Evolutionary conservation across 2,797 vertebrate species (phyloP).

Genomic region (Saxicola maurus): DNA sequence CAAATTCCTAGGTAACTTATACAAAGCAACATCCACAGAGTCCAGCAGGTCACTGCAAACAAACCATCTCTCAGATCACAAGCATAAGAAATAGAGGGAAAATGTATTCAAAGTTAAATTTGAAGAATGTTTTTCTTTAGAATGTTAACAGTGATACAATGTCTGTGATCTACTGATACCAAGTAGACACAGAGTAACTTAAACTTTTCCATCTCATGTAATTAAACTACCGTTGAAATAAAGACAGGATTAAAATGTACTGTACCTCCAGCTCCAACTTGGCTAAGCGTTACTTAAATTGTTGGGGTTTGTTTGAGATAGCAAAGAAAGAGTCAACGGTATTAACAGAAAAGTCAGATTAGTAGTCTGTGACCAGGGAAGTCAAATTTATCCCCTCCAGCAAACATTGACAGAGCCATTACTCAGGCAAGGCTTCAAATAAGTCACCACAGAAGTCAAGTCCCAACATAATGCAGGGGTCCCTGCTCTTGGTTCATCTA

Average conservation of each 20-base stretch:
- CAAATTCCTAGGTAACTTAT: background rate
- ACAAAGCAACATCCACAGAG: background rate
- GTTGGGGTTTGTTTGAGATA: background rate
- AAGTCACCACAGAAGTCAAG: background rate
- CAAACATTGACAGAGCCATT: background rate
- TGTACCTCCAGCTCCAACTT: background rate
- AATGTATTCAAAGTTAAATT: background rate
- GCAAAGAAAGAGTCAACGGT: background rate
- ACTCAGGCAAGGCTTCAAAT: background rate
- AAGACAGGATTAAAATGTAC: background rate
- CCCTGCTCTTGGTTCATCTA: background rate
- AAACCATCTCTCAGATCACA: background rate
- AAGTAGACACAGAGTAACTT: background rate
- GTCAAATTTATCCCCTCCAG: background rate
- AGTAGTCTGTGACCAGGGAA: background rate
- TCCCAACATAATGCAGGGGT: background rate
- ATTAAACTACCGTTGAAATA: background rate
- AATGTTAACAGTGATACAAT: background rate
- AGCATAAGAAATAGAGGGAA: background rate
- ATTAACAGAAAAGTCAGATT: background rate
- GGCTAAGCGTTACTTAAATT: background rate
- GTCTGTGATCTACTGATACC: background rate
- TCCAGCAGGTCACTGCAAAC: background rate
- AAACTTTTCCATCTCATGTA: background rate
- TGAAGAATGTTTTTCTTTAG: background rate